These are phyloP conservation scores for Helleia helle DNA, from an alignment of 2,888 invertebrate genomes.

Conservation along the genomic window DNA sequence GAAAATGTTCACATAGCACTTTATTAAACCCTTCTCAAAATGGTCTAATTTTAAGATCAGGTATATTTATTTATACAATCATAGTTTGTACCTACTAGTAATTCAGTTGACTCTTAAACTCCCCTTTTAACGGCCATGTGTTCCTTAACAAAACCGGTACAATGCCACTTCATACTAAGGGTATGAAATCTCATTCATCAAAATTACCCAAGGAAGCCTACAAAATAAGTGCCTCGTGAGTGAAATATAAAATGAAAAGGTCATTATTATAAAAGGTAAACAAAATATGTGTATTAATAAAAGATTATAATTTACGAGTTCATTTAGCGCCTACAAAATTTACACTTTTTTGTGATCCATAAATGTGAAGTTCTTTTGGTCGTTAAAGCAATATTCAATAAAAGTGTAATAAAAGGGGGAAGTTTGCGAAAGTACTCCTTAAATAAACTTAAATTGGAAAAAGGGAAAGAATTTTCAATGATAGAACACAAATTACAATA, in stretches of 20 bases:
- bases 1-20: too few relatives aligned
- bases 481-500: not conserved
- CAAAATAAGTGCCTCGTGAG: not conserved
- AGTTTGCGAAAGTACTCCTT: constrained; percentile 13
- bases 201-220: too few relatives aligned
- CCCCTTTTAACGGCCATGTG: too few relatives aligned
- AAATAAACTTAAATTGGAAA: constrained; percentile 15
- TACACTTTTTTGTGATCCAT: constrained; percentile 11
- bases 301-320: not conserved
- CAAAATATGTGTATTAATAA: not conserved
- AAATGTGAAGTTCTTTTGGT: constrained; percentile 14
- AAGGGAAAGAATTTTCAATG: constrained; percentile 1
- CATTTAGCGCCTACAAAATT: constrained; percentile 8
- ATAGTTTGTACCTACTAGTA: too few relatives aligned
- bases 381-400: constrained; percentile 22
- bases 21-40: too few relatives aligned
- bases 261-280: not conserved
- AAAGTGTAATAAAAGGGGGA: constrained; percentile 18
- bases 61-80: too few relatives aligned
- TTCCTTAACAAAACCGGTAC: too few relatives aligned
- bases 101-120: too few relatives aligned
- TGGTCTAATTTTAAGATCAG: too few relatives aligned
- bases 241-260: not conserved
- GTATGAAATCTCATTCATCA: too few relatives aligned
- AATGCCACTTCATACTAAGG: too few relatives aligned